Base-by-base conservation (phyloP, 2,113 vertebrate genomes). In the Dendrocopos noguchii region DNA sequence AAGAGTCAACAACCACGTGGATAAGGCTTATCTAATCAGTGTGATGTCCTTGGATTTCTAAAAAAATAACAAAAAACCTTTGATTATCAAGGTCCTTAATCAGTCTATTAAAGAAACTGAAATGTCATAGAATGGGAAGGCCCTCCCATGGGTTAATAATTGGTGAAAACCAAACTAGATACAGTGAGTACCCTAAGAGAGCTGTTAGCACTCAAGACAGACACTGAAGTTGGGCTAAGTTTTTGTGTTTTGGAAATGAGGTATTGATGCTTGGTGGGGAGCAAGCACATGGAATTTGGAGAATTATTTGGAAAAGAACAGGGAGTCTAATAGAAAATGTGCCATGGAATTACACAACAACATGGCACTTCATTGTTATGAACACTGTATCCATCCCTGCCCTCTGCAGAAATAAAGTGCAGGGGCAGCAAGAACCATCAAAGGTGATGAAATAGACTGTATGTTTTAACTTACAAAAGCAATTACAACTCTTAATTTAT, bases 1-100 rank as follows among this genome's bases (percentile, higher is more conserved):
- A 86, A 92, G 42, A 80, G 82, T 96, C 93, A 95, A 87, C 46
- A 95, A 33, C 27, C 22, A 2, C 25, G 9, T 71, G 47, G 94
- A 87, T 94, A 95, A 94, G 81, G 39, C 13, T 74, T 96, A 96
- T 96, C 94, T 95, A 91, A 95, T 95, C 94, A 74, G 46, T 70
- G 65, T 0, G 4, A 90, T 91, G 95, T 52, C 95, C 94, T 96
- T 96, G 95, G 47, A 46, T 87, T 92, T 95, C 60, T 70, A 70
- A 70, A 83, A 95, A 95, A 95, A 60, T 82, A 78, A 64, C 10
- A 33, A 13, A 15, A 46, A 13, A 12, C 28, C 6, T 4, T 55
- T 39, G 10, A 46, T 74, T 94, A 55, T 91, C 84, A 57, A 27
- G 59, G 67, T 76, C 31, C 33, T 84, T 95, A 78, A 87, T 92